Evolutionary conservation across 2,888 invertebrate species (phyloP), one percentile per base, ranked within the genome.

Genomic region (Piscicola geometra): DNA sequence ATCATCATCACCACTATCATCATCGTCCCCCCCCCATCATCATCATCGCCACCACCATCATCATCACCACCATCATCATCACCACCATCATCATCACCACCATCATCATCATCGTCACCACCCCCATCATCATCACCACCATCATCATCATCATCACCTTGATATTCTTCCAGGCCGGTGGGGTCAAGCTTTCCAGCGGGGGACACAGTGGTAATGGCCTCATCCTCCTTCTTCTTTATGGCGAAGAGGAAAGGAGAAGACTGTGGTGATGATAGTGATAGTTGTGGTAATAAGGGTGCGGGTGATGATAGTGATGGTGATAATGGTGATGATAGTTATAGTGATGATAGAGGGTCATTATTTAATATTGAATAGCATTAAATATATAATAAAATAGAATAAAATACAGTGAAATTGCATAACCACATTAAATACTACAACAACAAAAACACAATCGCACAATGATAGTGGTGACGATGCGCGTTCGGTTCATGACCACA

Each of bases 21-120:
- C n/a, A n/a, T n/a, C n/a, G n/a, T n/a, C n/a, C n/a, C n/a, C n/a
- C n/a, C n/a, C n/a, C n/a, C n/a, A n/a, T n/a, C n/a, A n/a, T n/a
- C n/a, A n/a, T n/a, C n/a, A n/a, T n/a, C 68, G n/a, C 35, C 33
- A 30, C 21, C 68, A 30, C n/a, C 68, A 66, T 25, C 66, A 66
- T n/a, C 66, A 66, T 66, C 66, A 66, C 28, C 66, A 25, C 25
- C 66, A 9, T 25, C 66, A 66, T 66, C 25, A 68, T 68, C 33
- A 68, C 35, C 68, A 68, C 21, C 68, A 68, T 68, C 68, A 68
- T 30, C 68, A 68, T 25, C 68, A 5, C 12, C 68, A 68, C 21
- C 68, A 32, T 68, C 67, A 25, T 25, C 67, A 25, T 67, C 67
- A 67, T 67, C 67, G 15, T 2, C 67, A n/a, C n/a, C n/a, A n/a